phyloP scores from a whole-genome alignment of 1,140 invertebrate genomes.

The Glomeris maerens region DNA sequence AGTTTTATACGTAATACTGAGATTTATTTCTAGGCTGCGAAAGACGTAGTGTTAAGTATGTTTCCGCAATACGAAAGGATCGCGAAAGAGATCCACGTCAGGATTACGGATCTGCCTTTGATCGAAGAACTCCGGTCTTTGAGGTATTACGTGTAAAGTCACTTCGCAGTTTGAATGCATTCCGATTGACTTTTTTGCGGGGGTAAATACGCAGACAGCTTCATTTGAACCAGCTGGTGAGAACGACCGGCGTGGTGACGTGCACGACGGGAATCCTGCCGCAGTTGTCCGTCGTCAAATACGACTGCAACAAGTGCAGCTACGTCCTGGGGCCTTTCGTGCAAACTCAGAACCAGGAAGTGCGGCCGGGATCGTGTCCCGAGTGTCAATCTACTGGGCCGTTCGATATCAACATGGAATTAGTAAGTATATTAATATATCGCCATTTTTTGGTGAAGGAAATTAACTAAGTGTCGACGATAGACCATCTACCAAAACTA shows the following conservation, averaged over 20 bases:
- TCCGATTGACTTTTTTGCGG: not conserved
- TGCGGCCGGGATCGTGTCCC: slow-evolving; percentile 89
- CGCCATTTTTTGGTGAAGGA: not conserved
- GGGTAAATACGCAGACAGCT: slow-evolving; percentile 51
- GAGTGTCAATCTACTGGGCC: slow-evolving; percentile 95
- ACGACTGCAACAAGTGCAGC: slow-evolving; percentile 92
- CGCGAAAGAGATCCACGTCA: slow-evolving; percentile 77
- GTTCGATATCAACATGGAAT: slow-evolving; percentile 57
- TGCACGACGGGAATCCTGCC: slow-evolving; percentile 90
- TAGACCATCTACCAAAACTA: slow-evolving; percentile 98
- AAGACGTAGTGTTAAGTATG: slow-evolving; percentile 83
- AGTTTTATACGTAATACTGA: not conserved
- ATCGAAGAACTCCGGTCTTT: slow-evolving; percentile 92
- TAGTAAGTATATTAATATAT: slow-evolving; percentile 41
- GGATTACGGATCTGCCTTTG: slow-evolving; percentile 86
- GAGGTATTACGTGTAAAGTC: slow-evolving; percentile 37
- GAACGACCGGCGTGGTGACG: slow-evolving; percentile 90
- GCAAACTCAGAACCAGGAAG: slow-evolving; percentile 82
- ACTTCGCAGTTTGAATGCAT: not conserved
- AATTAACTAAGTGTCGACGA: not conserved
- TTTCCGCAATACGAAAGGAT: slow-evolving; percentile 94
- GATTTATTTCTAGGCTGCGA: slow-evolving; percentile 39
- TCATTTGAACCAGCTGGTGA: slow-evolving; percentile 83
- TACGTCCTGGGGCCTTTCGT: slow-evolving; percentile 91
- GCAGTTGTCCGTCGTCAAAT: slow-evolving; percentile 89